Conservation (phyloP, 1,140 invertebrate genomes). For the Oscheius sp. region DNA sequence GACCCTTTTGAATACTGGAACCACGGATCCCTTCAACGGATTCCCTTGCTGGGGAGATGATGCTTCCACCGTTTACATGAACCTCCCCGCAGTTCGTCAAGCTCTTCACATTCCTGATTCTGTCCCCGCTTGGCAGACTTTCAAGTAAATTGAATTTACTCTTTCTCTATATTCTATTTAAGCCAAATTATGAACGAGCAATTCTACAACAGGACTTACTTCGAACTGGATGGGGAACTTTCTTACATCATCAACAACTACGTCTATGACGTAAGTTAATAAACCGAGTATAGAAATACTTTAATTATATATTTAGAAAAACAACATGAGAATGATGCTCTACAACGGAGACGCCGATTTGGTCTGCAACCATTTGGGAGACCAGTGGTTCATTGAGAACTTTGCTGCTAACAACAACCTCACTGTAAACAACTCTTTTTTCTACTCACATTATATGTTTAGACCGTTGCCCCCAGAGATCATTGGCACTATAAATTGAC, state of each 20-base stretch:
- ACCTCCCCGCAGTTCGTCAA: constrained; percentile 32
- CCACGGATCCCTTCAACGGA: constrained; percentile 36
- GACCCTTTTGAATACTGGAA: constrained; percentile 23
- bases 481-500: constrained; percentile 18
- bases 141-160: constrained; percentile 4
- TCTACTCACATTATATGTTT: not conserved
- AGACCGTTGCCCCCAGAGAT: not conserved
- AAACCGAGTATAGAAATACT: not conserved
- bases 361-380: constrained; percentile 66
- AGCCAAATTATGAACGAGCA: constrained; percentile 26
- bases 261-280: constrained; percentile 4
- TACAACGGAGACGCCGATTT: constrained; percentile 68
- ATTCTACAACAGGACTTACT: constrained; percentile 25
- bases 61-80: constrained; percentile 31
- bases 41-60: constrained; percentile 37
- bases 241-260: constrained; percentile 7
- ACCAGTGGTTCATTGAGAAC: constrained; percentile 65
- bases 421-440: not conserved
- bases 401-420: constrained; percentile 16
- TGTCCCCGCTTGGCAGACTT: constrained; percentile 27
- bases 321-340: constrained; percentile 58
- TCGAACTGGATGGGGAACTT: constrained; percentile 13
- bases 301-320: not conserved
- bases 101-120: constrained; percentile 34
- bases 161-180: constrained; percentile 5